Conservation (phyloP, 2,113 vertebrate species). For the Glaucidium brasilianum region DNA sequence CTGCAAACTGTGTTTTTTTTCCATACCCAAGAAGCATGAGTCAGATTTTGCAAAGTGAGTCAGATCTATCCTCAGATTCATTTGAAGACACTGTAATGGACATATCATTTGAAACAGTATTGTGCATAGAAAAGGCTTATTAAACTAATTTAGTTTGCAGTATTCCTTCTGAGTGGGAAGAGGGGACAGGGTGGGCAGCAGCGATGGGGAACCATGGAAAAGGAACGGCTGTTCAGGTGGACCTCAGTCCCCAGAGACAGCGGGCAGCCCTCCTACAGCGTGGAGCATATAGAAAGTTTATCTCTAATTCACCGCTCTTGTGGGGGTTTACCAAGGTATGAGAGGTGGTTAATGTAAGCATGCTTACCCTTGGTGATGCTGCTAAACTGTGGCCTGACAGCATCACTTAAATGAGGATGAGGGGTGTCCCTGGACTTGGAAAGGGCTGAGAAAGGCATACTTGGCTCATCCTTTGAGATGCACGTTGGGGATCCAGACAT, state of each 20-base stretch:
- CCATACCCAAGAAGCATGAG: slow-evolving; percentile 16
- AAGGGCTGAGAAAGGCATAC: not conserved
- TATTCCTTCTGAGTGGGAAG: not conserved
- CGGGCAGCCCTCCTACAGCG: fast-evolving
- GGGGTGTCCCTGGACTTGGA: not conserved
- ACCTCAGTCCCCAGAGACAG: not conserved
- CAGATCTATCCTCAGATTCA: slow-evolving; percentile 31
- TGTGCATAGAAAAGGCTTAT: not conserved
- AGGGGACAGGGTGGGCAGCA: not conserved
- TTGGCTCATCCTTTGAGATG: fast-evolving
- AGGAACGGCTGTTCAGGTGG: not conserved
- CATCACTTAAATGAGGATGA: fast-evolving
- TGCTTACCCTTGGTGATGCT: not conserved
- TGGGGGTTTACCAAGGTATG: not conserved
- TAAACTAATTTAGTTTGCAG: not conserved
- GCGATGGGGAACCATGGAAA: not conserved
- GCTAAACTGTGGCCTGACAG: not conserved
- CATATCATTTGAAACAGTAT: not conserved
- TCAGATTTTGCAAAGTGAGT: slow-evolving; percentile 50
- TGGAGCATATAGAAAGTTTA: not conserved
- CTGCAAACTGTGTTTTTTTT: slow-evolving; percentile 40
- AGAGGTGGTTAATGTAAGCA: not conserved
- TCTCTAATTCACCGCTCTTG: fast-evolving
- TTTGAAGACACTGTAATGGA: not conserved
- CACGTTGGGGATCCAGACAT: fast-evolving